A percentile compares a stretch with the other conserved stretches of the same genome.
These are phyloP conservation scores for Capromys pilorides DNA, from an alignment of 2,797 vertebrate species.

Conservation along the genomic window DNA sequence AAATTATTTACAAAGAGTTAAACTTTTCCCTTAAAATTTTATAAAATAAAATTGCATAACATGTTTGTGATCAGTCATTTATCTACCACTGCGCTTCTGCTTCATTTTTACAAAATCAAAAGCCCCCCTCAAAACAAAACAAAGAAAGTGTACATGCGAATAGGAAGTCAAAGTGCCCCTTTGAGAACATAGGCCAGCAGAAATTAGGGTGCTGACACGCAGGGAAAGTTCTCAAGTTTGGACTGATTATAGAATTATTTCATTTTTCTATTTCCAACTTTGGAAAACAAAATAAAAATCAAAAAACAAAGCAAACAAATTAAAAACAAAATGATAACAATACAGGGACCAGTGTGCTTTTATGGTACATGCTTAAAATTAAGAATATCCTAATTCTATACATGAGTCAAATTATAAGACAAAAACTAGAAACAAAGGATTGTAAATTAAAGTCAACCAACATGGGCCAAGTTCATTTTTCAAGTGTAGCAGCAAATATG, in stretches of 20 bases:
- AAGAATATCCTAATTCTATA: constrained; percentile 77
- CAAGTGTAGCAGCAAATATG: constrained; percentile 88
- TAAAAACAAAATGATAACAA: constrained; percentile 71
- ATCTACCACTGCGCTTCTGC: constrained; percentile 82
- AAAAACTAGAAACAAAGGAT: constrained; percentile 76
- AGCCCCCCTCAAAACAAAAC: background rate
- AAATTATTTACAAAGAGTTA: constrained; percentile 82
- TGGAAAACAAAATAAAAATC: constrained; percentile 64
- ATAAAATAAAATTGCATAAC: constrained; percentile 87
- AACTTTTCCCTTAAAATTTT: constrained; percentile 75
- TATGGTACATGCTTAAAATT: constrained; percentile 75
- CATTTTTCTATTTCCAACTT: constrained; percentile 80
- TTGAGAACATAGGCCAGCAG: constrained; percentile 70
- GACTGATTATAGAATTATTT: constrained; percentile 76
- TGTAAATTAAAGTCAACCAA: constrained; percentile 85
- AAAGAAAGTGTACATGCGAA: constrained; percentile 47
- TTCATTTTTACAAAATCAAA: constrained; percentile 79
- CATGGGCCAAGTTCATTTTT: constrained; percentile 86
- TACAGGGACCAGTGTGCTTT: constrained; percentile 80
- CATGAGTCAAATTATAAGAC: constrained; percentile 78
- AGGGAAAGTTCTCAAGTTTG: constrained; percentile 75
- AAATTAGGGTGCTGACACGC: constrained; percentile 42
- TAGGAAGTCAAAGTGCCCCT: constrained; percentile 79
- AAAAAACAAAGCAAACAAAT: constrained; percentile 53
- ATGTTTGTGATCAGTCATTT: constrained; percentile 81